Conservation (phyloP, 2,888 invertebrate species). For the Choreutis nemorana region DNA sequence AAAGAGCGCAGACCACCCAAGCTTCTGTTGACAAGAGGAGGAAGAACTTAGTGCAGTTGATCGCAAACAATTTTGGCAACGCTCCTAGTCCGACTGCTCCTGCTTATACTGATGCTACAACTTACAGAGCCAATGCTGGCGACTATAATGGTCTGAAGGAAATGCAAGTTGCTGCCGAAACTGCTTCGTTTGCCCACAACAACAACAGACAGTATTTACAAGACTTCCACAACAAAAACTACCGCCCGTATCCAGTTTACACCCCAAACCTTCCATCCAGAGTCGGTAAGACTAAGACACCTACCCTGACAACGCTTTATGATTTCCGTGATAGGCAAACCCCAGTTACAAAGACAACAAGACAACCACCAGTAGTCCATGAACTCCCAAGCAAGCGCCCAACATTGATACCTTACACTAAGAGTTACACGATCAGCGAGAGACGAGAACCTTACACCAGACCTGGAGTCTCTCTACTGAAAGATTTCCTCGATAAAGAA, state of each 20-base stretch:
- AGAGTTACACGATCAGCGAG: conserved; percentile 30
- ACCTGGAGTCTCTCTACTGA: conserved; percentile 50
- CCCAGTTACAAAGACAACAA: conserved; percentile 17
- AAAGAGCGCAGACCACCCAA: conserved; percentile 36
- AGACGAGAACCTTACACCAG: conserved; percentile 52
- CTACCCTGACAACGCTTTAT: conserved; percentile 51
- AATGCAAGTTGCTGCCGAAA: conserved; percentile 78
- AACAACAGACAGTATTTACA: conserved; percentile 53
- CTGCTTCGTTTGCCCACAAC: conserved; percentile 75
- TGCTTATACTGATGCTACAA: conserved; percentile 37
- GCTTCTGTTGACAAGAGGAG: conserved; percentile 44
- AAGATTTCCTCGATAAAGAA: conserved; percentile 43
- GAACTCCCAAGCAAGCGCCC: conserved; percentile 40
- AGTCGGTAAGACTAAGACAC: conserved; percentile 33
- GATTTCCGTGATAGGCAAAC: conserved; percentile 40
- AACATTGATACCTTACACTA: conserved; percentile 49
- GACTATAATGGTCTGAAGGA: conserved; percentile 62
- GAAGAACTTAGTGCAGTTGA: conserved; percentile 47
- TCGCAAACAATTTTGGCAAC: conserved; percentile 42
- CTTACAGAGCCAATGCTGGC: conserved; percentile 36
- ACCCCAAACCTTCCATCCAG: conserved; percentile 36
- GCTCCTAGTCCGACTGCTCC: conserved; percentile 31
- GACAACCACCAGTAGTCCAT: conserved; percentile 9
- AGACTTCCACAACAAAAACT: conserved; percentile 44
- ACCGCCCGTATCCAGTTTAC: conserved; percentile 50